phyloP scores from a whole-genome alignment of 1,140 invertebrate species.

The Microvelia longipes region DNA sequence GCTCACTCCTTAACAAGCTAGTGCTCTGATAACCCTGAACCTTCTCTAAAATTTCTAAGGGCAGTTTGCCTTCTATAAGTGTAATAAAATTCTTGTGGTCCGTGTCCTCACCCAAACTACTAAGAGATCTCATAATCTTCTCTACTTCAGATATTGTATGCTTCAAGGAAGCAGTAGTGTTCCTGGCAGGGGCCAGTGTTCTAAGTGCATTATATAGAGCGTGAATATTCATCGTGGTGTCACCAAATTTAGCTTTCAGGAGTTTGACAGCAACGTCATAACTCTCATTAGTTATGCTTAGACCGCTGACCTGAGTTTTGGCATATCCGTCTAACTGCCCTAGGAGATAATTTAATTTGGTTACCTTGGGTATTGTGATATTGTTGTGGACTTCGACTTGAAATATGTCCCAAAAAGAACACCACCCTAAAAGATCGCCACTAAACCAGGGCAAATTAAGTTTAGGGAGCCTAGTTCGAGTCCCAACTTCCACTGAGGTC shows the following conservation, averaged over 20 bases:
- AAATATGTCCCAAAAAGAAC: neutral
- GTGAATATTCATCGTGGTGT: neutral
- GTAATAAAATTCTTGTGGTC: neutral
- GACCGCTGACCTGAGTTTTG: neutral
- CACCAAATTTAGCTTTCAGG: neutral
- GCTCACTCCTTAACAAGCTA: neutral
- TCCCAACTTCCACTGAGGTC: no score
- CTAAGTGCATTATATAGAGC: neutral
- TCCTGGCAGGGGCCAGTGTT: neutral
- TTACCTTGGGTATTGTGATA: neutral
- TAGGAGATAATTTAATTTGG: neutral
- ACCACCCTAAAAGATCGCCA: neutral
- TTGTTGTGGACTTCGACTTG: neutral
- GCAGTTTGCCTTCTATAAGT: neutral
- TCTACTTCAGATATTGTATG: neutral
- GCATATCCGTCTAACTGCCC: neutral
- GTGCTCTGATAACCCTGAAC: neutral
- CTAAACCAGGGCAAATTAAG: neutral
- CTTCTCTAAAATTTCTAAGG: neutral
- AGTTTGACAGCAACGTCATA: neutral
- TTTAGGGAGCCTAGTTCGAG: neutral
- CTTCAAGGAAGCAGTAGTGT: neutral
- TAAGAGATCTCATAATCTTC: neutral
- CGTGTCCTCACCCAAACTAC: neutral
- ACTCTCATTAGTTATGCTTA: neutral